These are phyloP conservation scores for Nyctibius grandis DNA, from an alignment of 2,797 vertebrate genomes.

Conservation along the genomic window DNA sequence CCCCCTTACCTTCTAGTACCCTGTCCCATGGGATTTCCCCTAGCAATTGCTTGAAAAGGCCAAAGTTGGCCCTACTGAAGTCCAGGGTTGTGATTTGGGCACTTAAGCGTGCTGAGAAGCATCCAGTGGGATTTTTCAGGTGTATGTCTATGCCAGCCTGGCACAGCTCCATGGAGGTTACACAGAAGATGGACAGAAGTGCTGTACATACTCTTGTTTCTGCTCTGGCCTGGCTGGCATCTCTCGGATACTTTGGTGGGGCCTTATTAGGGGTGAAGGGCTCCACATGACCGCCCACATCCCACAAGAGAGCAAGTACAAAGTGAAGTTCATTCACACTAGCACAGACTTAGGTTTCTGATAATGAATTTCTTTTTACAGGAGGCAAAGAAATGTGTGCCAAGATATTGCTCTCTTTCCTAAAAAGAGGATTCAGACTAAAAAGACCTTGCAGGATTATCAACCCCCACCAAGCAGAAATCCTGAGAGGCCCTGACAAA, in stretches of 20 bases:
- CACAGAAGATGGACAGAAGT: rapidly evolving
- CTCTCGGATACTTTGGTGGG: background rate
- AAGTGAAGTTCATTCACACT: background rate
- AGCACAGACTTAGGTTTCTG: background rate
- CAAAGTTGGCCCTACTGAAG: too few species aligned
- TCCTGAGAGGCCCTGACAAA: background rate
- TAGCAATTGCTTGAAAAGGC: too few species aligned
- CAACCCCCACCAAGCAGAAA: background rate
- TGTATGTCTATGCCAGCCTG: background rate
- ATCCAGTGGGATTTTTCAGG: background rate
- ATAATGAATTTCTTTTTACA: background rate
- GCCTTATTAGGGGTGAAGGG: background rate
- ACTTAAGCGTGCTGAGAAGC: background rate
- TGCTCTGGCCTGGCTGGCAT: background rate
- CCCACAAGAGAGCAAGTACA: background rate
- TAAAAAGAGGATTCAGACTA: background rate
- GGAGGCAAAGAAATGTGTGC: background rate
- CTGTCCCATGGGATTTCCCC: too few species aligned
- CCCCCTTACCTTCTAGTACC: too few species aligned
- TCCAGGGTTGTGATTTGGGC: too few species aligned
- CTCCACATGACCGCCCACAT: background rate
- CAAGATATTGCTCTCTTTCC: background rate
- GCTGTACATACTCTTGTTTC: background rate
- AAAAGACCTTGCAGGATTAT: background rate
- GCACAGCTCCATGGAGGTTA: background rate